Evolutionary conservation across 2,113 vertebrate genomes (phyloP), one percentile per base, ranked within the genome.

Genomic region (Tragelaphus scriptus): DNA sequence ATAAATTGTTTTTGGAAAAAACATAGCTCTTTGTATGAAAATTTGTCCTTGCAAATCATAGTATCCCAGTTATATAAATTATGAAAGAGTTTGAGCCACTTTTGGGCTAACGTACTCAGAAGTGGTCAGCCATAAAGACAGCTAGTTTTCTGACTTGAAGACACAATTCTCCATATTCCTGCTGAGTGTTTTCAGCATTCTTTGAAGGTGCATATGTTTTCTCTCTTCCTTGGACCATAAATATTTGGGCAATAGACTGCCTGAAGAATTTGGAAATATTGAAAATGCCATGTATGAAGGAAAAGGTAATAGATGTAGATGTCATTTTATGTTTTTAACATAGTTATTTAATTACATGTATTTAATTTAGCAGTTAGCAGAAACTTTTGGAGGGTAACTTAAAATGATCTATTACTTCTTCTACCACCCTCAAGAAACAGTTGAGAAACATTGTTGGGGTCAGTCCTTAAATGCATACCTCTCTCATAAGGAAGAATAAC

Each of bases 171-270:
- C 85, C 16, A 7, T 96, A 87, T 90, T 87, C 63, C 51, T 95
- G 28, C 58, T 95, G 65, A 59, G n/a, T 92, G 32, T 63, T 95
- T 97, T 88, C 51, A 93, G 30, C 40, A 86, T 96, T 40, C 58
- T 97, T 98, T 90, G 92, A 93, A 75, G 81, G 58, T 90, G 77
- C 21, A 86, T 65, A 3, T 94, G 25, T 97, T 94, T 97, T 96
- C 7, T 81, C 44, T 91, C 14, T 95, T 97, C 55, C 58, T 92
- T 85, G 88, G 40, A 49, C 56, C 65, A 63, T 95, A 97, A 96
- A 25, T 96, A 82, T 55, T 82, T 97, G 49, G 59, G 51, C 36
- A 90, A 2, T 92, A 95, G 85, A 97, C 84, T 65, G 40, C 61
- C 51, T 82, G 36, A 84, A 85, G 88, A 97, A 36, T 10, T 85